Conservation (phyloP, 1,140 invertebrate genomes). For the Drosophila mojavensis region DNA sequence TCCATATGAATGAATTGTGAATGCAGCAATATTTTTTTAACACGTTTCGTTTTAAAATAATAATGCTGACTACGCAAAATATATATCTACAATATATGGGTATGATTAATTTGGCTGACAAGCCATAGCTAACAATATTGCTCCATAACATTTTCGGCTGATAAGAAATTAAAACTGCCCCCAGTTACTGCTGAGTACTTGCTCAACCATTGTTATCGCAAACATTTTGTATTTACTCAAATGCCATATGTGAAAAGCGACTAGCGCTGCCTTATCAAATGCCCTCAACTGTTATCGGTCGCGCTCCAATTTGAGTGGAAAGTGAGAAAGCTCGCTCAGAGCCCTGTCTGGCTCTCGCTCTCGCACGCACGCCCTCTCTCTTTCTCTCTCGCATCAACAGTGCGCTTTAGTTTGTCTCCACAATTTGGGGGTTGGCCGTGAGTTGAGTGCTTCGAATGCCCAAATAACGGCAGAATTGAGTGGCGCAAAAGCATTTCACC, state of each 20-base stretch:
- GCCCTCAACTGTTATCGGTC: constrained; percentile 37
- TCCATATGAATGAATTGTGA: constrained; percentile 47
- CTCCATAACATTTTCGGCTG: background rate
- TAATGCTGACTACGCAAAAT: constrained; percentile 28
- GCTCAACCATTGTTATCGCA: constrained; percentile 22
- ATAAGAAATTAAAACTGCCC: constrained; percentile 29
- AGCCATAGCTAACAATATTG: background rate
- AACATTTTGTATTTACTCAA: constrained; percentile 21
- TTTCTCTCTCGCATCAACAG: constrained; percentile 17
- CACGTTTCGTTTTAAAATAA: constrained; percentile 5
- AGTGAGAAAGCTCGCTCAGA: constrained; percentile 62
- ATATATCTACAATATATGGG: too few species aligned
- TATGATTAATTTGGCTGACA: constrained; percentile 2
- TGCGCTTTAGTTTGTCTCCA: constrained; percentile 13
- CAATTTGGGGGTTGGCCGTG: constrained; percentile 63
- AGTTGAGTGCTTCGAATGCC: constrained; percentile 63
- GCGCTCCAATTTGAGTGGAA: constrained; percentile 37
- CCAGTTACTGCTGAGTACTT: background rate
- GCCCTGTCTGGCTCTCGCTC: constrained; percentile 27
- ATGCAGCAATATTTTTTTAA: constrained; percentile 39
- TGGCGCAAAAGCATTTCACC: constrained; percentile 48
- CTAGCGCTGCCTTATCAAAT: constrained; percentile 35
- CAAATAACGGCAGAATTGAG: constrained; percentile 60
- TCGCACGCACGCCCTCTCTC: constrained; percentile 25
- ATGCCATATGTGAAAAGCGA: background rate